phyloP scores from a whole-genome alignment of 2,113 vertebrate species.

The Heterochromis multidens region DNA sequence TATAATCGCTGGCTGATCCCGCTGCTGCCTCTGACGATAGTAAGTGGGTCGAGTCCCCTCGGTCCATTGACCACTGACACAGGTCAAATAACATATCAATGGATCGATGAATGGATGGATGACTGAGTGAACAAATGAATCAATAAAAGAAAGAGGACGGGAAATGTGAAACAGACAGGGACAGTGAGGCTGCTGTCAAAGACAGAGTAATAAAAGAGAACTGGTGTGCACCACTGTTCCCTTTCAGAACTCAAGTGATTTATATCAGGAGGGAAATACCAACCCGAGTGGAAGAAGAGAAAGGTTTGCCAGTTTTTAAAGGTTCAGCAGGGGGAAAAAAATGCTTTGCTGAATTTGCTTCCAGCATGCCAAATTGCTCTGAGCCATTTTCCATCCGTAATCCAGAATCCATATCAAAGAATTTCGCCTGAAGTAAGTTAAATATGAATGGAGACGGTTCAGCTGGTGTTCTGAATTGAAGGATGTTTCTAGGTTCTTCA shows the following conservation, averaged over 20 bases:
- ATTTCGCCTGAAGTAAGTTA: slow-evolving; percentile 17
- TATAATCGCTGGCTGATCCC: slow-evolving; percentile 69
- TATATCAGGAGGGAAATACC: slow-evolving; percentile 26
- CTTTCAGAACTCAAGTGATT: slow-evolving; percentile 26
- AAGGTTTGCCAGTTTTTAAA: slow-evolving; percentile 3
- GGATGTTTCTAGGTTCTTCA: background rate
- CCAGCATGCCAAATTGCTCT: background rate
- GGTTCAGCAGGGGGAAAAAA: background rate
- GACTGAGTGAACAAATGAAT: background rate
- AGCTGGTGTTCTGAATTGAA: background rate
- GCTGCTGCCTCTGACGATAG: slow-evolving; percentile 53
- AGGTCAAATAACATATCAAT: background rate
- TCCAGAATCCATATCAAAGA: slow-evolving; percentile 24
- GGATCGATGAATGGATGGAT: background rate
- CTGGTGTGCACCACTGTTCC: slow-evolving; percentile 25
- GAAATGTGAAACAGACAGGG: background rate
- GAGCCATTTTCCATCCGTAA: slow-evolving; percentile 11
- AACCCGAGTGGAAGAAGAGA: background rate
- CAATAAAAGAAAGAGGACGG: background rate
- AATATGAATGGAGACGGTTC: background rate
- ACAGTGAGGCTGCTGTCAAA: slow-evolving; percentile 12
- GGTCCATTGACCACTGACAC: slow-evolving; percentile 20
- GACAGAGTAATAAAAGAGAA: slow-evolving; percentile 20
- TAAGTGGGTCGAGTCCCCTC: slow-evolving; percentile 16
- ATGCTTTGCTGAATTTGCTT: slow-evolving; percentile 2